Percentiles rank a stretch among this genome's conserved stretches.
Evolutionary conservation across 2,797 vertebrate species (phyloP).

Genomic region (Manis pentadactyla): DNA sequence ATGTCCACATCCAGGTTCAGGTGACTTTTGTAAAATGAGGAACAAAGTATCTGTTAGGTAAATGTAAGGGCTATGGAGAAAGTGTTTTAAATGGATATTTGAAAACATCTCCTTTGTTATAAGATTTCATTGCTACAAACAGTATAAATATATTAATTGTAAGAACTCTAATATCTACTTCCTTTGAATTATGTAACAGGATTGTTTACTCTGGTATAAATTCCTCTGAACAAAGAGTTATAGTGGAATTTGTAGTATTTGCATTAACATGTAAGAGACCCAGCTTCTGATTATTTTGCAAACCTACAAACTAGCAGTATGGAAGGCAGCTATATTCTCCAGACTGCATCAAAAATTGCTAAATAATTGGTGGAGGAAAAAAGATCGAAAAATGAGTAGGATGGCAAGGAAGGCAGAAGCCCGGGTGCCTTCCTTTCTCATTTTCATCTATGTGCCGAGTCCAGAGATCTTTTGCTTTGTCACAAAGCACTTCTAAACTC

Average conservation of each 20-base stretch:
- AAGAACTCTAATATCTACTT: neutral
- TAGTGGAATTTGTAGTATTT: neutral
- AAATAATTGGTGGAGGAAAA: neutral
- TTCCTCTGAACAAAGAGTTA: neutral
- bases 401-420: neutral
- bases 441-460: neutral
- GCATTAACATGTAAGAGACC: neutral
- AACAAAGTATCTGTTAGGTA: neutral
- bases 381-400: neutral
- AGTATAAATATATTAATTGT: neutral
- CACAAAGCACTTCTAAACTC: neutral
- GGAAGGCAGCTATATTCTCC: neutral
- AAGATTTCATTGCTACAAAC: neutral
- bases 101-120: neutral
- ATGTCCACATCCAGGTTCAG: constrained; percentile 1
- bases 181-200: neutral
- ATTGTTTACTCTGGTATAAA: neutral
- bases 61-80: neutral
- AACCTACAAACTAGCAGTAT: neutral
- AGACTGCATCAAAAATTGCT: neutral
- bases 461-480: neutral
- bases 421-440: neutral
- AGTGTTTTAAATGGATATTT: constrained; percentile 5
- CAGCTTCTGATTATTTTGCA: neutral
- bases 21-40: neutral